A percentile compares a stretch with the other conserved stretches of the same genome.
Conservation (phyloP, 2,113 vertebrate species). For the Callaeas wilsoni region DNA sequence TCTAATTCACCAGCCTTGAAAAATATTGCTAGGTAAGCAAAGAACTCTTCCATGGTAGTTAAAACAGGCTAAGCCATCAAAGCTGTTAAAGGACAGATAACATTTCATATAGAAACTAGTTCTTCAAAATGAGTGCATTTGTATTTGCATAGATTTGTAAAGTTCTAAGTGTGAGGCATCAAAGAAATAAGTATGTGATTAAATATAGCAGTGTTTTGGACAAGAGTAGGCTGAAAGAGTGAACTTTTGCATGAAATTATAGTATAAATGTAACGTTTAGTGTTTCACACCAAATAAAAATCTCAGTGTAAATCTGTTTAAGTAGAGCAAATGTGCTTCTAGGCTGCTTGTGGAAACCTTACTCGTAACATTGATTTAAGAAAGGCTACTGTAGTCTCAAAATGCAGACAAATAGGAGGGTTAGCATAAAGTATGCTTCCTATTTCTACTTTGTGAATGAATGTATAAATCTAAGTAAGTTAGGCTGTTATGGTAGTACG, state of each 20-base stretch:
- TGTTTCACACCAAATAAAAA: not conserved
- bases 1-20: not conserved
- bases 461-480: not conserved
- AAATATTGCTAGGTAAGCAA: not conserved
- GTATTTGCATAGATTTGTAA: not conserved
- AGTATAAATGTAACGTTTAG: not conserved
- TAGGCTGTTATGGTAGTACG: not conserved
- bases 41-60: not conserved
- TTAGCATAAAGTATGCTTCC: not conserved
- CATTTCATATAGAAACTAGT: not conserved
- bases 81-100: not conserved
- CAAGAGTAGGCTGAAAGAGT: not conserved
- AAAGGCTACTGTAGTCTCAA: not conserved
- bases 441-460: not conserved
- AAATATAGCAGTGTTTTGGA: not conserved
- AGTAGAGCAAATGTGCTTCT: not conserved
- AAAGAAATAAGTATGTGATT: not conserved
- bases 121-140: not conserved
- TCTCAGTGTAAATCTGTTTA: not conserved
- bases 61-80: not conserved
- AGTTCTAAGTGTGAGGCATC: not conserved
- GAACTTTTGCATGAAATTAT: not conserved
- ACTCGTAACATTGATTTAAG: not conserved
- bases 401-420: not conserved
- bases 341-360: not conserved